phyloP scores from a whole-genome alignment of 1,140 invertebrate species.

The Drosophila nigromelanica region DNA sequence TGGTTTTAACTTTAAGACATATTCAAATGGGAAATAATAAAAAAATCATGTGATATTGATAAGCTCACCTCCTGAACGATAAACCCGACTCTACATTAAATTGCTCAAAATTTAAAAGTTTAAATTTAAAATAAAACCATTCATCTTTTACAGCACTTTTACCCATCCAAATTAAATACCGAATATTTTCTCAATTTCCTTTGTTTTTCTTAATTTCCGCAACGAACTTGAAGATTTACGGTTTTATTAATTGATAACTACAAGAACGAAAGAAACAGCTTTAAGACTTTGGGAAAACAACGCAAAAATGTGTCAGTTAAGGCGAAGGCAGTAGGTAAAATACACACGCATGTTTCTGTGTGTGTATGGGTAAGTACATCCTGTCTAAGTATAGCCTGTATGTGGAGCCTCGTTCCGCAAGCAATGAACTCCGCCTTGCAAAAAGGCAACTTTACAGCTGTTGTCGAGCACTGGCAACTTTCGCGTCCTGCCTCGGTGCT shows the following conservation, averaged over 20 bases:
- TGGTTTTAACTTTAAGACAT: too few relatives aligned
- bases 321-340: conserved; percentile 20
- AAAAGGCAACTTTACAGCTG: conserved; percentile 7
- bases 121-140: too few relatives aligned
- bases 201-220: not conserved
- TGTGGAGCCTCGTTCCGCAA: not conserved
- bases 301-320: conserved; percentile 67
- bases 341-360: conserved; percentile 11
- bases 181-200: not conserved
- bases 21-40: too few relatives aligned
- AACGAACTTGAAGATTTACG: not conserved
- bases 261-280: conserved; percentile 37
- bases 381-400: not conserved
- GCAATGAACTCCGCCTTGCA: conserved; percentile 15
- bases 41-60: too few relatives aligned
- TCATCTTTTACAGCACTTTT: not conserved
- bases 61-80: too few relatives aligned
- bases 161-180: not conserved
- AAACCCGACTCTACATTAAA: too few relatives aligned
- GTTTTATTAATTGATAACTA: conserved; percentile 20
- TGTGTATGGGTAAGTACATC: conserved; percentile 40
- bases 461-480: conserved; percentile 13
- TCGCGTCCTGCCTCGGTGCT: conserved; percentile 16
- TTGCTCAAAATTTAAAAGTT: too few relatives aligned
- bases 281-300: conserved; percentile 34